A percentile compares a stretch with the other conserved stretches of the same genome.
Evolutionary conservation across 2,113 vertebrate species (phyloP).

Genomic region (Phasianus colchicus): DNA sequence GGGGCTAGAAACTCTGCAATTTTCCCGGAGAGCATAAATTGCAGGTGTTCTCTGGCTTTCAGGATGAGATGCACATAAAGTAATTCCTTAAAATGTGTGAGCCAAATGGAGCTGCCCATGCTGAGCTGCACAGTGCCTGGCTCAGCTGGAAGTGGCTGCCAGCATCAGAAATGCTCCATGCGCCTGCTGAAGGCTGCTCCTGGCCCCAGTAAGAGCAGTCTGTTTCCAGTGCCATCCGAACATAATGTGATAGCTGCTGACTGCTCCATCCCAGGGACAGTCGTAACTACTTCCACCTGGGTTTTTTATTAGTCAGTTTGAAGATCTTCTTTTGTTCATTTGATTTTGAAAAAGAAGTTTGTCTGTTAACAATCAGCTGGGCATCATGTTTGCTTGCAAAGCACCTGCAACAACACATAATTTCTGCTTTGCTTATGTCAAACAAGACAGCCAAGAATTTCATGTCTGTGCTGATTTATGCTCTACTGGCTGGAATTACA

Average conservation of each 20-base stretch:
- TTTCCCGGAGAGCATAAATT: background rate
- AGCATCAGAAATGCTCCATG: background rate
- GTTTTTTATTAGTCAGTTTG: conserved; percentile 26
- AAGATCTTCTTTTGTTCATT: conserved; percentile 12
- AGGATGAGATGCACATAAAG: background rate
- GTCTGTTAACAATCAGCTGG: conserved; percentile 24
- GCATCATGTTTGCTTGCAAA: conserved; percentile 37
- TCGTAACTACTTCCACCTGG: conserved; percentile 43
- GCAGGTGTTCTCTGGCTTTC: background rate
- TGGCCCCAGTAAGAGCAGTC: background rate
- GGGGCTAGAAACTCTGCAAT: background rate
- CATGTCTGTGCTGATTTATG: conserved; percentile 36
- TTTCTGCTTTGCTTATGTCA: background rate
- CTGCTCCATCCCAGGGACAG: background rate
- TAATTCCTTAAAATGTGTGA: background rate
- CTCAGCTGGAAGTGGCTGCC: background rate
- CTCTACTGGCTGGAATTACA: background rate
- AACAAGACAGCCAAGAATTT: conserved; percentile 41
- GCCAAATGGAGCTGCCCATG: background rate
- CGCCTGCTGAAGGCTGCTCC: background rate
- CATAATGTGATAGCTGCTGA: background rate
- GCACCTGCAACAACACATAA: conserved; percentile 57
- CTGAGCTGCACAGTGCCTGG: background rate
- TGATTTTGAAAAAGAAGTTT: conserved; percentile 12
- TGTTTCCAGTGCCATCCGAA: background rate